Evolutionary conservation across 2,797 vertebrate genomes (phyloP).

Genomic region (Clarias platycephalus): DNA sequence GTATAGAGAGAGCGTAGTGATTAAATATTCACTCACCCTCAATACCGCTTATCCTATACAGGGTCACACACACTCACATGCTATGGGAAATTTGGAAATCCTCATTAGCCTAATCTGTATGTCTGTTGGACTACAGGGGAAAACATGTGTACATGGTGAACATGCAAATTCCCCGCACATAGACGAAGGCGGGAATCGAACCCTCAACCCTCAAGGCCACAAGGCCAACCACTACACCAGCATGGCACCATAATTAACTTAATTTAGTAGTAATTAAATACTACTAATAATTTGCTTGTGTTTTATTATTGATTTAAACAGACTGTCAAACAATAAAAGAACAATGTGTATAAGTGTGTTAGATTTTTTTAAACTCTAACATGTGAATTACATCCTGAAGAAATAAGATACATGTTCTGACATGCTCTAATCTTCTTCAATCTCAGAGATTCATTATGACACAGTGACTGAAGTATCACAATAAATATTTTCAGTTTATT

Average conservation of each 20-base stretch:
- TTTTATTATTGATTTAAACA: not conserved
- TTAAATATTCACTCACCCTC: too few species aligned
- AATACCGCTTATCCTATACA: too few species aligned
- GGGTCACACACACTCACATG: too few species aligned
- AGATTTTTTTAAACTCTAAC: not conserved
- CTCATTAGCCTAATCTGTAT: too few species aligned
- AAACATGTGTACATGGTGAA: too few species aligned
- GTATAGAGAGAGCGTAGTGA: not conserved
- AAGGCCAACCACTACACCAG: too few species aligned
- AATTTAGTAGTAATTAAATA: not conserved
- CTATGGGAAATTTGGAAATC: too few species aligned
- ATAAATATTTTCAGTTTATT: conserved; percentile 32
- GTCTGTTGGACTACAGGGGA: too few species aligned
- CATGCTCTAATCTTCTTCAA: not conserved
- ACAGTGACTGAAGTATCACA: conserved; percentile 14
- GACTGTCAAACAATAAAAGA: not conserved
- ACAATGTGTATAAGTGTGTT: not conserved
- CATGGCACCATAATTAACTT: too few species aligned
- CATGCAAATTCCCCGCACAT: too few species aligned
- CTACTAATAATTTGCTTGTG: not conserved
- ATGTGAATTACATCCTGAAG: not conserved
- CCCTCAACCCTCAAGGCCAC: too few species aligned
- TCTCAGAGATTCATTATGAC: conserved; percentile 18
- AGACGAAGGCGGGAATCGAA: too few species aligned
- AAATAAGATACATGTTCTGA: not conserved